Percentiles rank a stretch among this genome's conserved stretches.
These are phyloP conservation scores for Crotalus helleri DNA, from an alignment of 2,113 vertebrate genomes.

Conservation along the genomic window DNA sequence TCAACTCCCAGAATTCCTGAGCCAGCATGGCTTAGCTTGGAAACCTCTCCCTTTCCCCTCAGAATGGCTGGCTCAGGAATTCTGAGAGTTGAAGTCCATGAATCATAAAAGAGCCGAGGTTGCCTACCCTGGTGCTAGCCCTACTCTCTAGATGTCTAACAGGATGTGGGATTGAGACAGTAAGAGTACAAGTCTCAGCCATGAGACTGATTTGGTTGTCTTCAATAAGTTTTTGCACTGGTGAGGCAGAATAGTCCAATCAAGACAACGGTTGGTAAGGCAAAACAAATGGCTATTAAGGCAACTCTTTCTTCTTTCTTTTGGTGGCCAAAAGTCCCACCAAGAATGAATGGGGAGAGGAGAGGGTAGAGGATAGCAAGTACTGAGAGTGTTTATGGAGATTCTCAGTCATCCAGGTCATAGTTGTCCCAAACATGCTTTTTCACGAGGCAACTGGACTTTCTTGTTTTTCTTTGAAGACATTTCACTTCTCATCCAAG, in stretches of 20 bases:
- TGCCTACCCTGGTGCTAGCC: not conserved
- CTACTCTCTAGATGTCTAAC: not conserved
- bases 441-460: too few species aligned
- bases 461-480: too few species aligned
- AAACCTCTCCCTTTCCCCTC: too few species aligned
- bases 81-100: too few species aligned
- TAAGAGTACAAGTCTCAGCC: not conserved
- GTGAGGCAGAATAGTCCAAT: not conserved
- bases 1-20: too few species aligned
- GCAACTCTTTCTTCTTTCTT: not conserved
- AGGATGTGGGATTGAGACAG: not conserved
- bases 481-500: too few species aligned
- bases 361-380: not conserved
- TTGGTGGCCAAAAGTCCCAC: not conserved
- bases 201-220: not conserved
- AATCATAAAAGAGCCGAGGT: too few species aligned
- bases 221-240: not conserved
- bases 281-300: not conserved
- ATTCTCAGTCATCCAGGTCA: too few species aligned
- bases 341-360: not conserved
- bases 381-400: not conserved
- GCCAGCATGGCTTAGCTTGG: too few species aligned
- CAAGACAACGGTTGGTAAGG: not conserved
- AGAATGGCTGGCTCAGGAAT: too few species aligned
- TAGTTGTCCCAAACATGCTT: too few species aligned